phyloP scores from a whole-genome alignment of 2,113 vertebrate genomes.

The Charina bottae region DNA sequence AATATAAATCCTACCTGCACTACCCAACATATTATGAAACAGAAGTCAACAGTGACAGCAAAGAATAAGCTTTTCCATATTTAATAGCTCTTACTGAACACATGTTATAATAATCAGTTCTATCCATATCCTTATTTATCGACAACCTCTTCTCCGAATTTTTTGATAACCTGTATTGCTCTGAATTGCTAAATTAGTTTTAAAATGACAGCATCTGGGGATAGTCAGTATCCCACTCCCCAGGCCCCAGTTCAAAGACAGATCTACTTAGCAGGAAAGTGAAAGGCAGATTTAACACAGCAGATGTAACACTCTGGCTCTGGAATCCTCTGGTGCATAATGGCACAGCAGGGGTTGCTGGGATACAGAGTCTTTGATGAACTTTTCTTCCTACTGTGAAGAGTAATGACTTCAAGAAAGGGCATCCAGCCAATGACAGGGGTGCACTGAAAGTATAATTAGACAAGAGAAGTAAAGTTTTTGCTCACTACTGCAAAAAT shows the following conservation, averaged over 20 bases:
- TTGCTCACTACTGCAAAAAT: slow-evolving; percentile 20
- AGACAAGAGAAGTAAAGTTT: slow-evolving; percentile 2
- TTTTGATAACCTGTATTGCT: background rate
- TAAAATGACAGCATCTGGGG: slow-evolving; percentile 38
- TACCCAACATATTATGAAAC: background rate
- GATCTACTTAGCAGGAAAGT: background rate
- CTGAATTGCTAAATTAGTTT: slow-evolving; percentile 59
- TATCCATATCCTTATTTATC: background rate
- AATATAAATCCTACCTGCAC: background rate
- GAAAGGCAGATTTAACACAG: slow-evolving; percentile 18
- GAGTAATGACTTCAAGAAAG: slow-evolving; percentile 71
- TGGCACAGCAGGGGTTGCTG: slow-evolving; percentile 4
- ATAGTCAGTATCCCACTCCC: slow-evolving; percentile 33
- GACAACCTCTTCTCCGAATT: background rate
- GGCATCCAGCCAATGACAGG: slow-evolving; percentile 34
- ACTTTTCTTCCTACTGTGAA: slow-evolving; percentile 63
- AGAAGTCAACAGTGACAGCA: fast-evolving
- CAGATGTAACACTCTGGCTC: background rate
- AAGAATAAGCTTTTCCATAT: background rate
- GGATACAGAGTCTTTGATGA: slow-evolving; percentile 70
- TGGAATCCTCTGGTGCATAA: slow-evolving; percentile 29
- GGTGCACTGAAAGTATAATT: background rate
- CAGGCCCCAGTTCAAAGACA: slow-evolving; percentile 63
- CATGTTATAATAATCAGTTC: background rate
- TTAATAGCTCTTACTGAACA: background rate